Evolutionary conservation across 2,113 vertebrate species (phyloP).

Genomic region (Cinclus cinclus): DNA sequence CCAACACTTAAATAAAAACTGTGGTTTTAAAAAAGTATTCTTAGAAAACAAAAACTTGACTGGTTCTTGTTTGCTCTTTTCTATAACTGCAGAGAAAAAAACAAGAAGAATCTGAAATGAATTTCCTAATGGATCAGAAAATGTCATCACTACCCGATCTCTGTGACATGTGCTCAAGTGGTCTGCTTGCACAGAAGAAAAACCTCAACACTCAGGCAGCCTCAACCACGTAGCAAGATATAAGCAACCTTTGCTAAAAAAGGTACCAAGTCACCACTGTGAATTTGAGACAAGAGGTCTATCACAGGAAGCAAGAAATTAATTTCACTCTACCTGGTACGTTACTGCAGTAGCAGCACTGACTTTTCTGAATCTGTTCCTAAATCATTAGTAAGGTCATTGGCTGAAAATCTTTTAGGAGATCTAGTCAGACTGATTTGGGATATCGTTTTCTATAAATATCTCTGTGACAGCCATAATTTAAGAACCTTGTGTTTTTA

Average conservation of each 20-base stretch:
- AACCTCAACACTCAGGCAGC: neutral
- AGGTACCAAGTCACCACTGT: neutral
- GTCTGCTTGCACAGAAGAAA: neutral
- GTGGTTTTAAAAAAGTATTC: neutral
- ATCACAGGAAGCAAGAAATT: neutral
- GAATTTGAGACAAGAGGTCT: neutral
- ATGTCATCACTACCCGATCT: neutral
- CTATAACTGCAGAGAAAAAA: neutral
- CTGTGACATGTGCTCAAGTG: rapidly evolving
- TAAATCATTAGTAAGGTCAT: neutral
- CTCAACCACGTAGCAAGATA: neutral
- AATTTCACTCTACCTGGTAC: neutral
- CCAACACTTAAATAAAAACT: neutral
- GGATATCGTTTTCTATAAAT: neutral
- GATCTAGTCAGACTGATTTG: neutral
- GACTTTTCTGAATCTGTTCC: neutral
- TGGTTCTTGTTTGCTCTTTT: neutral
- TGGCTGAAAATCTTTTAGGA: neutral
- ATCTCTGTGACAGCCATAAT: neutral
- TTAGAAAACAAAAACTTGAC: neutral
- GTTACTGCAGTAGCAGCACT: neutral
- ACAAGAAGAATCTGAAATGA: neutral
- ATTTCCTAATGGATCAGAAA: neutral
- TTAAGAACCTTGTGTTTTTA: neutral
- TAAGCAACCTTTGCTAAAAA: neutral